Evolutionary conservation across 2,888 invertebrate genomes (phyloP).

Genomic region (Netelia melanura): DNA sequence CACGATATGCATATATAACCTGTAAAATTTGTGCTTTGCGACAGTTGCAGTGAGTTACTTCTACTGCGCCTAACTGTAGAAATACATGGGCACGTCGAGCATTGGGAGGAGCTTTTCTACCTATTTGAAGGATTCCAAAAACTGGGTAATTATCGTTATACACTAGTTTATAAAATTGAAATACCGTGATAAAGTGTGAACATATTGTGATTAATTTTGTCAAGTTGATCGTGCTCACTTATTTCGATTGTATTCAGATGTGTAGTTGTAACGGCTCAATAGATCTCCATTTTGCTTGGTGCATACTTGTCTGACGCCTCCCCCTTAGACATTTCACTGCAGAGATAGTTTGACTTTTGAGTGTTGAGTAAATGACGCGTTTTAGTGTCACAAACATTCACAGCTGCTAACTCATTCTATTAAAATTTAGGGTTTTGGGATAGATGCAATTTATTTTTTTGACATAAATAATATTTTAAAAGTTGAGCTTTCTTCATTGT

Average conservation of each 20-base stretch:
- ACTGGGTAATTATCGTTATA: slow-evolving; percentile 49
- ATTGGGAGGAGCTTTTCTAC: slow-evolving; percentile 43
- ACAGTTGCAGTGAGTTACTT: not conserved
- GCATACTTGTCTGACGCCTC: slow-evolving; percentile 27
- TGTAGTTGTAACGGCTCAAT: not conserved
- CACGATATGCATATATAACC: not conserved
- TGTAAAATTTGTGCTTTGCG: not conserved
- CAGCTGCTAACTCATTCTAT: not conserved
- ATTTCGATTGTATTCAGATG: not conserved
- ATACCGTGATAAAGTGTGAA: not conserved
- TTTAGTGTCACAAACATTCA: not conserved
- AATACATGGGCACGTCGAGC: slow-evolving; percentile 28
- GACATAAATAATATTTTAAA: not conserved
- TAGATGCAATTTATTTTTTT: not conserved
- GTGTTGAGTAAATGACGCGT: not conserved
- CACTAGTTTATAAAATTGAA: not conserved
- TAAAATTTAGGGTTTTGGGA: not conserved
- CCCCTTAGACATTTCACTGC: slow-evolving; percentile 5
- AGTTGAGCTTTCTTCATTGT: not conserved
- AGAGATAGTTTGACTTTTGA: slow-evolving; percentile 8
- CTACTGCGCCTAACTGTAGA: slow-evolving; percentile 12
- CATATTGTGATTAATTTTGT: not conserved
- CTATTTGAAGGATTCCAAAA: slow-evolving; percentile 50
- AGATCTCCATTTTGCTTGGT: slow-evolving; percentile 51
- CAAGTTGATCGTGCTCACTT: not conserved